phyloP scores from a whole-genome alignment of 37 sponge, comb jelly and placozoan species.

The Cladorhizidae sp. region DNA sequence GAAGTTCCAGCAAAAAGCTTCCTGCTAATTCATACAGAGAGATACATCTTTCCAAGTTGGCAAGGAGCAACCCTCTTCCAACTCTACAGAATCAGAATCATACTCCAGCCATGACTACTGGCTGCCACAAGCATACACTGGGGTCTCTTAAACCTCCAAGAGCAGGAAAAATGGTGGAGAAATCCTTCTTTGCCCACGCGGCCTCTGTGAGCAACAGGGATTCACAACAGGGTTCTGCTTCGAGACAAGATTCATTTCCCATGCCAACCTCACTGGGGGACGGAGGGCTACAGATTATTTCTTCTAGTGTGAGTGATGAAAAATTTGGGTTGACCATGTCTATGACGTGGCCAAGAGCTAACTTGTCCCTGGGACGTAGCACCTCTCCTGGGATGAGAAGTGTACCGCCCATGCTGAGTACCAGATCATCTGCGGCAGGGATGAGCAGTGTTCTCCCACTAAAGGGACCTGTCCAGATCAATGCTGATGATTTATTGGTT shows the following conservation, averaged over 20 bases:
- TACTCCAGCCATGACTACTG: too few species aligned
- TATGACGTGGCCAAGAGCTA: too few species aligned
- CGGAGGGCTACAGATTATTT: too few species aligned
- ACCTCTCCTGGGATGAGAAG: too few species aligned
- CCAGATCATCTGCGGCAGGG: neutral
- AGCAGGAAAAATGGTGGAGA: neutral
- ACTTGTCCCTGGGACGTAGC: too few species aligned
- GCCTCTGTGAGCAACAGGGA: too few species aligned
- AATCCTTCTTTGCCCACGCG: too few species aligned
- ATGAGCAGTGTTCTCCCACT: neutral
- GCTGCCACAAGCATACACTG: neutral
- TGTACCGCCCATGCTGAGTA: neutral
- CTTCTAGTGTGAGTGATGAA: too few species aligned
- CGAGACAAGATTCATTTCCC: too few species aligned
- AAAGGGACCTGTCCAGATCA: constrained; percentile 14
- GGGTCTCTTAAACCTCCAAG: neutral
- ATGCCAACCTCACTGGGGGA: too few species aligned
- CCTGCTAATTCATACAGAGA: neutral
- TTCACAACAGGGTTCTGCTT: too few species aligned
- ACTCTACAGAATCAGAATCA: neutral
- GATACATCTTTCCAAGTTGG: neutral
- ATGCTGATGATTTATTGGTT: neutral
- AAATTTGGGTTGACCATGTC: too few species aligned
- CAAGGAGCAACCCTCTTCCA: neutral
- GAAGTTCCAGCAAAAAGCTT: neutral